phyloP scores from a whole-genome alignment of 2,797 vertebrate species.

The Scolopax rusticola region DNA sequence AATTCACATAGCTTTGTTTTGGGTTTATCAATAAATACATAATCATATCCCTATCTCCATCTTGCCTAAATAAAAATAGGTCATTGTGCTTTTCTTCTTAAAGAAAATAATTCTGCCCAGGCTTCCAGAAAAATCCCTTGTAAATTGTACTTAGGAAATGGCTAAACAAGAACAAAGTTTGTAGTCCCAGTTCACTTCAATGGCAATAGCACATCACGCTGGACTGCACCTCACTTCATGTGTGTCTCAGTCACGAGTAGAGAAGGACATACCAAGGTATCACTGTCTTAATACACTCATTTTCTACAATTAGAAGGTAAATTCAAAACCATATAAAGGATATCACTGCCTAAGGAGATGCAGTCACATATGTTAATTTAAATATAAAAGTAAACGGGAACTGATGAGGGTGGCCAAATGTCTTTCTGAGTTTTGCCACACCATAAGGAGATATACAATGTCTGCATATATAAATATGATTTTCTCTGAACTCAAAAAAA shows the following conservation, averaged over 20 bases:
- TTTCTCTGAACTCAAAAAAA: background rate
- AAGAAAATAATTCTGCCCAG: background rate
- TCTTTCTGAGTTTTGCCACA: background rate
- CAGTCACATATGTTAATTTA: background rate
- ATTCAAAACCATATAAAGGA: background rate
- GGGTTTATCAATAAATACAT: background rate
- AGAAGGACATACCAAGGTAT: background rate
- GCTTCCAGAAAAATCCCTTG: background rate
- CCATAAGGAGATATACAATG: background rate
- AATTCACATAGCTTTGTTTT: background rate
- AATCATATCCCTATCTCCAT: background rate
- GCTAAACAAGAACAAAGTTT: background rate
- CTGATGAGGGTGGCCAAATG: background rate
- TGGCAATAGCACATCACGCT: background rate
- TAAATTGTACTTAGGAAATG: background rate
- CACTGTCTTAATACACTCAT: background rate
- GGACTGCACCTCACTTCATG: background rate
- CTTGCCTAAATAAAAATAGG: background rate
- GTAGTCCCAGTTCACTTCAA: background rate
- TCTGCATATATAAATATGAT: background rate
- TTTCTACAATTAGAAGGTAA: background rate
- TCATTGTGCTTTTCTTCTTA: background rate
- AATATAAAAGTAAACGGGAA: background rate
- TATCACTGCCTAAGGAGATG: background rate
- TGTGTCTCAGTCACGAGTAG: background rate